Percentiles rank a stretch among this genome's conserved stretches.
These are phyloP conservation scores for Passerina amoena DNA, from an alignment of 2,113 vertebrate species.

Conservation along the genomic window DNA sequence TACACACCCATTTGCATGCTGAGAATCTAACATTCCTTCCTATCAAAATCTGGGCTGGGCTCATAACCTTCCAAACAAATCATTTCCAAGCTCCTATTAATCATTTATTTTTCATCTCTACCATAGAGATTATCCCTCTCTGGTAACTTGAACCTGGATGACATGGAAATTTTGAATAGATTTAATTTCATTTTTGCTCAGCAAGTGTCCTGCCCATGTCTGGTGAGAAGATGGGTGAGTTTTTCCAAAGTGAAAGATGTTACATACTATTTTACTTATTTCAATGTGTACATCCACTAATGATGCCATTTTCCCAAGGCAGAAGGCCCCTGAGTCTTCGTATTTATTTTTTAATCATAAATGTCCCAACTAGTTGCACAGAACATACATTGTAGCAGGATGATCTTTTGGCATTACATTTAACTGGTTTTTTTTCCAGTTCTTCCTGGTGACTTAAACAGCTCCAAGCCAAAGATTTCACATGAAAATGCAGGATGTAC, in stretches of 20 bases:
- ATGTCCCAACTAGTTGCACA: neutral
- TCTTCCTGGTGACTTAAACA: neutral
- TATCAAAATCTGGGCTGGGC: slow-evolving; percentile 22
- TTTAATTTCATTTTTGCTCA: slow-evolving; percentile 9
- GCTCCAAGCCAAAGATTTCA: neutral
- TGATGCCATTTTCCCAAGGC: neutral
- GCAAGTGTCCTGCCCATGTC: neutral
- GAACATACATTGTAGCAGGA: neutral
- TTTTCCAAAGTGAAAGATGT: slow-evolving; percentile 5
- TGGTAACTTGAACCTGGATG: neutral
- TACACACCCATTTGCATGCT: slow-evolving; percentile 11
- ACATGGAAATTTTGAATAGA: neutral
- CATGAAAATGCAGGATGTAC: neutral
- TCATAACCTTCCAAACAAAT: slow-evolving; percentile 15
- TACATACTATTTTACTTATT: neutral
- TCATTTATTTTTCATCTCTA: slow-evolving; percentile 28
- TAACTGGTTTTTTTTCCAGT: neutral
- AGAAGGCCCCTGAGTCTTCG: neutral
- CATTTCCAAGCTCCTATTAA: neutral
- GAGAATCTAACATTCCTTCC: slow-evolving; percentile 7
- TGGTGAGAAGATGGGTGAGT: neutral
- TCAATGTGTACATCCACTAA: neutral
- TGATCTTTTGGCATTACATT: neutral
- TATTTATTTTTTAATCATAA: neutral
- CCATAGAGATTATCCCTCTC: neutral